Conservation (phyloP, 2,113 vertebrate genomes). For the Regulus satrapa region DNA sequence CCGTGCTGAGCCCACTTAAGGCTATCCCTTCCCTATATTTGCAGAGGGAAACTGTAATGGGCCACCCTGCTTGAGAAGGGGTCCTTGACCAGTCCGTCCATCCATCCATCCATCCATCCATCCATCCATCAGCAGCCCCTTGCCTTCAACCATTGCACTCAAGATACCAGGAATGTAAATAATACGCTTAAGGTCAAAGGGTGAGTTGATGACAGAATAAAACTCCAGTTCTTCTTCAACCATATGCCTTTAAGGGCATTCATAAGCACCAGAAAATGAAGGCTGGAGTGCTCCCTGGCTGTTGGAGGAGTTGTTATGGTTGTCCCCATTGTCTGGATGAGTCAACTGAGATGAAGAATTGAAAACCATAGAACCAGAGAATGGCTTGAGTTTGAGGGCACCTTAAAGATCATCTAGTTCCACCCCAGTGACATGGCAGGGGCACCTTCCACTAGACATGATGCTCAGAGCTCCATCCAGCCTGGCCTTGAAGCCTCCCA, state of each 20-base stretch:
- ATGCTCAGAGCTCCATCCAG: neutral
- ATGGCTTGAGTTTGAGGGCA: neutral
- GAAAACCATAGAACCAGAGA: neutral
- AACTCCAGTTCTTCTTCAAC: neutral
- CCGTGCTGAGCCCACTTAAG: accelerated
- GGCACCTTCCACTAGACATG: neutral
- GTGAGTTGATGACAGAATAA: neutral
- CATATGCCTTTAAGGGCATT: neutral
- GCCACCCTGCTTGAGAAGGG: neutral
- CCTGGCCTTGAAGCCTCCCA: neutral
- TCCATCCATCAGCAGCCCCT: neutral
- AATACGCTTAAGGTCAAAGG: neutral
- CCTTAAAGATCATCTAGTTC: neutral
- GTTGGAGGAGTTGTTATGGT: neutral
- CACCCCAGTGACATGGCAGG: neutral
- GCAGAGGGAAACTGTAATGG: neutral
- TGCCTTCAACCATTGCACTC: accelerated
- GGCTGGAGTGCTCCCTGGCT: neutral
- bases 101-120: neutral
- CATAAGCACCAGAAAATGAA: neutral
- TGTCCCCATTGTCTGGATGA: neutral
- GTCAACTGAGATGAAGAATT: accelerated
- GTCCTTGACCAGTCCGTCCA: neutral
- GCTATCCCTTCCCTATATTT: accelerated
- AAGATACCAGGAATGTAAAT: neutral